Evolutionary conservation across 2,888 invertebrate species (phyloP).

Genomic region (Phaedon cochleariae): DNA sequence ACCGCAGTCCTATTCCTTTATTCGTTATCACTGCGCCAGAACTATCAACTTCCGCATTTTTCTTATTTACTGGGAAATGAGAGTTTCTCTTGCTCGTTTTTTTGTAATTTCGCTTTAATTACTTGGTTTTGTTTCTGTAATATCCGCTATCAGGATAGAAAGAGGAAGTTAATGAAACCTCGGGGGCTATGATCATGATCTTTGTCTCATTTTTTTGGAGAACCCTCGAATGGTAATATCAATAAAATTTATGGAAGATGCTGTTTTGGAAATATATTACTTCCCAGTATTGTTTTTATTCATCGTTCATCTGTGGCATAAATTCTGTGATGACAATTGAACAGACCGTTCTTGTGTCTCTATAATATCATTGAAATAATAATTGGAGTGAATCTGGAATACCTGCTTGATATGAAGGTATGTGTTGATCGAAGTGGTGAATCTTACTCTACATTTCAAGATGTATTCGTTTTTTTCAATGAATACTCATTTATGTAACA

Average conservation of each 20-base stretch:
- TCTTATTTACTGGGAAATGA: conserved; percentile 24
- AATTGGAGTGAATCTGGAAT: too few relatives aligned
- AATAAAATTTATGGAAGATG: background rate
- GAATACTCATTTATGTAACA: too few relatives aligned
- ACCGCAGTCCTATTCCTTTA: conserved; percentile 42
- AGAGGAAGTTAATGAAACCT: background rate
- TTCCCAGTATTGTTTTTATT: background rate
- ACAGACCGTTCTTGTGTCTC: too few relatives aligned
- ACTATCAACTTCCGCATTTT: conserved; percentile 22
- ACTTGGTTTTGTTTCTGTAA: conserved; percentile 12
- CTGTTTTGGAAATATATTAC: background rate
- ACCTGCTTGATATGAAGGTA: too few relatives aligned
- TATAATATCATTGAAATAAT: too few relatives aligned
- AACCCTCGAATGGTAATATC: background rate
- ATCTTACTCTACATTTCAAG: too few relatives aligned
- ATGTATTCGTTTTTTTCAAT: too few relatives aligned
- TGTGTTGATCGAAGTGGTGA: too few relatives aligned
- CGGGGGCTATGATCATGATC: background rate
- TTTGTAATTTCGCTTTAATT: conserved; percentile 18
- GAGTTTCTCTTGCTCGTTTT: conserved; percentile 10
- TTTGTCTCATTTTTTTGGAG: background rate
- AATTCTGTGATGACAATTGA: too few relatives aligned
- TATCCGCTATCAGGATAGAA: conserved; percentile 10
- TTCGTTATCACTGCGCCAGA: conserved; percentile 28
- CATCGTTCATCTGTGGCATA: too few relatives aligned